phyloP scores from a whole-genome alignment of 1,140 invertebrate species.

The Temnothorax curvispinosus region DNA sequence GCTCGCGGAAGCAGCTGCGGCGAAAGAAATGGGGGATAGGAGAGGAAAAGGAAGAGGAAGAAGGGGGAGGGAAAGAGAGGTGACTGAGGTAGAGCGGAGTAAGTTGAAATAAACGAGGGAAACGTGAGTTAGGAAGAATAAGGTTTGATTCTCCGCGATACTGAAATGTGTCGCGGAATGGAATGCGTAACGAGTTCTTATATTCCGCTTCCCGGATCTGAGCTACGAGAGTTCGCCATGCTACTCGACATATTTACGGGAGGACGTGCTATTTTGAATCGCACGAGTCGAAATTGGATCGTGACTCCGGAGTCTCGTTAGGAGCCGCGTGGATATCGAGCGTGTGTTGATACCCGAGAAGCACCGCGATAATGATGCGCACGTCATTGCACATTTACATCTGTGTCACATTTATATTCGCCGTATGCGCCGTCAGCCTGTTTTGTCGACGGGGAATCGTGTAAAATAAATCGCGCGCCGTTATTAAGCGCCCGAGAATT shows the following conservation, averaged over 20 bases:
- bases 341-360: constrained; percentile 41
- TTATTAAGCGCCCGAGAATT: constrained; percentile 3
- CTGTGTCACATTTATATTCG: constrained; percentile 11
- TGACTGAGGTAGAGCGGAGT: constrained; percentile 24
- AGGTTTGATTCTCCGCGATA: constrained; percentile 55
- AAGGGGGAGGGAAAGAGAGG: not conserved
- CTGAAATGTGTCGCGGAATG: constrained; percentile 35
- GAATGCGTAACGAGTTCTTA: constrained; percentile 58
- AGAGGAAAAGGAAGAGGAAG: not conserved
- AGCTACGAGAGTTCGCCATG: constrained; percentile 14
- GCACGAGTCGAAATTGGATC: constrained; percentile 43
- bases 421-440: not conserved
- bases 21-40: constrained; percentile 3
- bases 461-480: constrained; percentile 18
- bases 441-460: constrained; percentile 7
- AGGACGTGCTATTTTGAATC: constrained; percentile 52
- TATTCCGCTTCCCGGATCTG: not conserved
- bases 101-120: constrained; percentile 57
- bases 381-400: constrained; percentile 43
- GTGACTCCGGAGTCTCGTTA: constrained; percentile 55
- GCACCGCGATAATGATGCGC: constrained; percentile 38
- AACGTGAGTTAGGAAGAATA: constrained; percentile 54
- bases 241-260: constrained; percentile 33
- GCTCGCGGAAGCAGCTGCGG: constrained; percentile 7
- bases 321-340: constrained; percentile 21